Evolutionary conservation across 2,797 vertebrate genomes (phyloP).

Genomic region (Dipus sagitta): DNA sequence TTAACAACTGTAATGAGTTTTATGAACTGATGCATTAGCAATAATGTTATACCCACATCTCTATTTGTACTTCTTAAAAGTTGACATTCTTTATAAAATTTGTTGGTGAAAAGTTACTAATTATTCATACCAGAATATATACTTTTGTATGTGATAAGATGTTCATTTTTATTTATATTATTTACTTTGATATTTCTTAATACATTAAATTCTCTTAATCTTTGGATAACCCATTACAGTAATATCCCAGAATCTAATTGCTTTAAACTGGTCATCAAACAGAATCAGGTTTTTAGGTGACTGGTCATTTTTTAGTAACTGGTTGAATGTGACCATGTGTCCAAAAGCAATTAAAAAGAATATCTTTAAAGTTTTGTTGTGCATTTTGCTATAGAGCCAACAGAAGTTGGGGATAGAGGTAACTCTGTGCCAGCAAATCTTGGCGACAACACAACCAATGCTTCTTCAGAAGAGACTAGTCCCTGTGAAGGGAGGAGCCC

Average conservation of each 20-base stretch:
- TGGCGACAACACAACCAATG: conserved; percentile 87
- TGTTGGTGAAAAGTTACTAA: conserved; percentile 58
- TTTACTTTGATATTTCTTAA: conserved; percentile 53
- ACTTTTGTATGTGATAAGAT: conserved; percentile 63
- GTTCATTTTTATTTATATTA: conserved; percentile 56
- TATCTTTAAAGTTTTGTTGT: conserved; percentile 89
- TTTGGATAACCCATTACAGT: conserved; percentile 48
- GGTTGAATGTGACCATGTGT: conserved; percentile 78
- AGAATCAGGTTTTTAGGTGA: conserved; percentile 49
- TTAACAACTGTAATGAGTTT: conserved; percentile 14
- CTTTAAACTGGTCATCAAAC: conserved; percentile 33
- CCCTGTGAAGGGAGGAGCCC: conserved; percentile 87
- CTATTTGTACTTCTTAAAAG: conserved; percentile 31
- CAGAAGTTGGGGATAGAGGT: conserved; percentile 91
- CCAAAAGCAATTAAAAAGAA: conserved; percentile 82
- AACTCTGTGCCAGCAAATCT: conserved; percentile 88
- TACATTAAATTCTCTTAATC: conserved; percentile 48
- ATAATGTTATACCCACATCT: not conserved
- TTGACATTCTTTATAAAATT: conserved; percentile 52
- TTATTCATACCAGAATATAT: conserved; percentile 8
- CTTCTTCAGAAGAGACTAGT: conserved; percentile 86
- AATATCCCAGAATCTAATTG: conserved; percentile 47
- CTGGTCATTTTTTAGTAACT: conserved; percentile 67
- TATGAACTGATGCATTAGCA: conserved; percentile 28
- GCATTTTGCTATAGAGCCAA: conserved; percentile 89